Base-by-base conservation (phyloP, 2,113 vertebrate genomes). In the Colaptes auratus region DNA sequence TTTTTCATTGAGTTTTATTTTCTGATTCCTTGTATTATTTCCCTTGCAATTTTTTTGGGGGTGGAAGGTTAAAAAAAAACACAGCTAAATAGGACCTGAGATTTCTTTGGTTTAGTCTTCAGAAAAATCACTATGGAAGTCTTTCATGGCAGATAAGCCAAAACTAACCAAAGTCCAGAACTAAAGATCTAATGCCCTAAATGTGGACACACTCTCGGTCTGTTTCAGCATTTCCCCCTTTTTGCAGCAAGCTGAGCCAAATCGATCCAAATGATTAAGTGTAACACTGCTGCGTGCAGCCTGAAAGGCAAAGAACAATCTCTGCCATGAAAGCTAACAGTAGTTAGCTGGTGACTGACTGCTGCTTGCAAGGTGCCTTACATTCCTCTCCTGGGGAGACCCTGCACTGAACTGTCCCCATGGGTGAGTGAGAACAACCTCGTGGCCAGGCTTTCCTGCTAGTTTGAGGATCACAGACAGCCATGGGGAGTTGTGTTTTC, bases 381-480 rank as follows among this genome's bases (percentile, higher is more conserved):
- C 25, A n/a, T 83, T 82, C 12, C 19, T n/a, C 42, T 75, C 46
- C 35, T 0, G 0, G 18, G 27, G 14, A 66, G 20, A 25, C 24
- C 36, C 48, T 55, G 18, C 15, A 30, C 7, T 18, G 44, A 72
- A 28, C 25, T 64, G 69, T 31, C 50, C 42, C 27, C 1, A 1
- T 58, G 33, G 1, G 3, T 64, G 27, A 53, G 23, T 24, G 36
- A 76, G 44, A 85, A 12, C 46, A 55, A 46, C n/a, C 14, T 83
- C 10, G 63, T 39, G 30, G 17, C 19, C 23, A 82, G 31, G 25
- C 12, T 42, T 79, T 85, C 55, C 55, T 67, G 27, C 11, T 31
- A 6, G 20, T 66, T 21, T 19, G 48, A 53, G 18, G 16, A 23
- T 80, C 0, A 0, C 1, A 1, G 8, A 24, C 9, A 92, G 16